Base-by-base conservation (phyloP, 53 echinoderm and acorn worm genomes). In the Antedon mediterranea region DNA sequence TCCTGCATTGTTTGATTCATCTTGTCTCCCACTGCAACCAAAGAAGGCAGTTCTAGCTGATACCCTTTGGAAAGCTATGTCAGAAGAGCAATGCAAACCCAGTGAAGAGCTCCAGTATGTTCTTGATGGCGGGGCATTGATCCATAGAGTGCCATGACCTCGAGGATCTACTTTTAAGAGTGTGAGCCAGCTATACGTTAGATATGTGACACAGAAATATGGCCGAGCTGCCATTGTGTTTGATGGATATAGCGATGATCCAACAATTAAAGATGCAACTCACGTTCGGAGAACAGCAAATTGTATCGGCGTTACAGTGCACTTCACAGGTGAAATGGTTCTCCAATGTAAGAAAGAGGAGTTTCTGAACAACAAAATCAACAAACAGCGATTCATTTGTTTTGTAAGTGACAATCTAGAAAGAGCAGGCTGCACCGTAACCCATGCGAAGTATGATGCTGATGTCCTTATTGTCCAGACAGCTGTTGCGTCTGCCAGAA, bases 91-190 rank as follows among this genome's bases (percentile, higher is more conserved):
- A 71, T 26, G 30, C 28, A 29, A 73, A 23, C 77, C 85, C 5
- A 20, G 31, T n/a, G 79, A 43, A 30, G 31, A 43, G 0, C 34
- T 81, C 34, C 71, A 85, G 32, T 79, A 82, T 78, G 85, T 89
- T 28, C 41, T 85, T 15, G 85, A 89, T 83, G 86, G 89, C 15
- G 85, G 89, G 34, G 79, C 89, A 32, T 74, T 86, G 13, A 83
- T 89, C 2, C 83, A 89, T n/a, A 43, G 89, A 34, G 20, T 86
- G 3, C 81, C 86, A 29, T 89, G 90, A 90, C 37, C 28, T 8
- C 71, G 80, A 70, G 82, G 82, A 28, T 34, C 33, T 0, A 85
- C 82, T 28, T 89, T 34, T 43, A 29, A 89, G 18, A 43, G 37
- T 31, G 79, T 88, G 31, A 31, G 82, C 34, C 44, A 85, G n/a